Conservation (phyloP, 2,888 invertebrate genomes). For the Trissoscelio sp. region DNA sequence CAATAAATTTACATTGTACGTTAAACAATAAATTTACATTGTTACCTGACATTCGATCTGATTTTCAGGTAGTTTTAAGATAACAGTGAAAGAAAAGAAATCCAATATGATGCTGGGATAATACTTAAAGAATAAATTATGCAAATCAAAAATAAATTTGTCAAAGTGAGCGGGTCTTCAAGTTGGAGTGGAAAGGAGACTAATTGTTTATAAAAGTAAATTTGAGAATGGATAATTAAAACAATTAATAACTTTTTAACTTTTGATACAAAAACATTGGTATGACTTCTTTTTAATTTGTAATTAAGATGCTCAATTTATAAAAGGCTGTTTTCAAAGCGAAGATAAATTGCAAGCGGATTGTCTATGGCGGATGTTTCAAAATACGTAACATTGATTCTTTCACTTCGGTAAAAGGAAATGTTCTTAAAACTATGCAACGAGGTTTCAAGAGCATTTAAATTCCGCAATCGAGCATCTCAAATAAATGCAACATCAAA, state of each 20-base stretch:
- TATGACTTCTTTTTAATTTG: neutral
- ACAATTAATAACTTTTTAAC: neutral
- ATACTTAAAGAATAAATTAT: slow-evolving; percentile 20
- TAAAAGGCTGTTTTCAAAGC: neutral
- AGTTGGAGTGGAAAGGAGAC: neutral
- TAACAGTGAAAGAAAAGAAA: slow-evolving; percentile 10
- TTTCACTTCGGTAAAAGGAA: slow-evolving; percentile 52
- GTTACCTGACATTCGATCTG: slow-evolving; percentile 11
- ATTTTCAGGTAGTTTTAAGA: slow-evolving; percentile 10
- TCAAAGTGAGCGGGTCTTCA: neutral
- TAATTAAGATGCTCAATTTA: neutral
- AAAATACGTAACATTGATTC: slow-evolving; percentile 54
- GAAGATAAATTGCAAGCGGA: slow-evolving; percentile 21
- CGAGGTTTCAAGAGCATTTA: slow-evolving; percentile 35
- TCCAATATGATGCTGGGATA: neutral
- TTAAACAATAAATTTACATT: slow-evolving; percentile 35
- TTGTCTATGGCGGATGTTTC: slow-evolving; percentile 51
- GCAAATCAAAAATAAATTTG: slow-evolving; percentile 14
- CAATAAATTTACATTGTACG: slow-evolving; percentile 23
- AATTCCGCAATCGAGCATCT: slow-evolving; percentile 18
- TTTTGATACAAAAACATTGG: neutral
- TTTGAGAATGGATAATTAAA: neutral
- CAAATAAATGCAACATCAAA: slow-evolving; percentile 8
- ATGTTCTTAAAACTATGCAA: slow-evolving; percentile 55
- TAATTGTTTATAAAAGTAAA: neutral